Base-by-base conservation (phyloP, 2,888 invertebrate genomes). In the Dynastes maya region DNA sequence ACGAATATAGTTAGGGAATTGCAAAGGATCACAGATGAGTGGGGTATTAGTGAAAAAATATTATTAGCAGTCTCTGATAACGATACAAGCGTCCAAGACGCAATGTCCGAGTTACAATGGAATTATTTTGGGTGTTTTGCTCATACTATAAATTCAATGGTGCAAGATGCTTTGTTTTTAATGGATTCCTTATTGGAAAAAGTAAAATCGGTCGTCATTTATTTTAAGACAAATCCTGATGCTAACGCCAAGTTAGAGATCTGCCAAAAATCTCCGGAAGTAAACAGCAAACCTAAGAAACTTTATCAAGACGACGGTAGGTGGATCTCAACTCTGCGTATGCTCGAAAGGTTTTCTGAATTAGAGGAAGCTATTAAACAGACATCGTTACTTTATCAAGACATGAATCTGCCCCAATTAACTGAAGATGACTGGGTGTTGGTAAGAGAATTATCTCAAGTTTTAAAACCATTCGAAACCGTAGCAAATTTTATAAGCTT, bases 21-120 rank as follows among this genome's bases (percentile, higher is more conserved):
- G 16, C 81, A 80, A 67, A 65, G 78, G 78, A 79, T 83, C 13
- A 77, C 82, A 16, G 64, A 55, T 16, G 83, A 85, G 61, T 86
- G 83, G 83, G 77, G 80, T 5, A 53, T 86, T 13, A 79, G 80
- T 40, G 65, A 83, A 2, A 85, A 85, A 82, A 81, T 86, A 79
- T 32, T 83, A n/a, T 40, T 85, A 13, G 80, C 82, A 1, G 81
- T 78, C n/a, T 63, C 78, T 4, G 72, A 78, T 49, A 53, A 72
- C 29, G 71, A 70, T 16, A 13, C 37, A 1, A 71, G 49, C 16
- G 70, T 78, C 2, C 61, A 72, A 32, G 51, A 32, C 1, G 78
- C 78, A 2, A 55, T 72, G 22, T 11, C 37, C n/a, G 64, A 72
- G 2, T 13, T 78, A 37, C 51, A 72, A 49, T 72, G 27, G 72